phyloP scores from a whole-genome alignment of 2,888 invertebrate genomes.

The Diabrotica balteata region DNA sequence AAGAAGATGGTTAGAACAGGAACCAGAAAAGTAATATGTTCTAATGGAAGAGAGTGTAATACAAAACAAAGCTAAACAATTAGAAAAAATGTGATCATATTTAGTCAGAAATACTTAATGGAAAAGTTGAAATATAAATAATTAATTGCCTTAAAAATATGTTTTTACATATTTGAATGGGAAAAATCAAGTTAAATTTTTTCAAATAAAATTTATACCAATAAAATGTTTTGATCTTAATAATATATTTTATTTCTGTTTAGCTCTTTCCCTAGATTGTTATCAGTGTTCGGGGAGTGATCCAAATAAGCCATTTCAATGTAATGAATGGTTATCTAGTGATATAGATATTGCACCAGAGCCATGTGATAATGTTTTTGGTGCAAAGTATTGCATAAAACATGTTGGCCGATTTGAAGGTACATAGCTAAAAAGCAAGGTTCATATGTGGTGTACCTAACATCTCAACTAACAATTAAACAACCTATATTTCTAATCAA shows the following conservation, averaged over 20 bases:
- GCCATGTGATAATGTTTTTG: constrained; percentile 81
- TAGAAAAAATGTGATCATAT: too few species aligned
- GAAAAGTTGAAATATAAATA: too few species aligned
- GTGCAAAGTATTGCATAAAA: constrained; percentile 90
- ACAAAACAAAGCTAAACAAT: too few species aligned
- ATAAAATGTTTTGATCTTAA: neutral
- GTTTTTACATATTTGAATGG: too few species aligned
- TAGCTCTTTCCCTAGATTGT: constrained; percentile 67
- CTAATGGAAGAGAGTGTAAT: too few species aligned
- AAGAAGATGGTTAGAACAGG: too few species aligned
- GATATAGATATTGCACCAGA: constrained; percentile 70
- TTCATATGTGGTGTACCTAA: neutral
- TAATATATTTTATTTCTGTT: constrained; percentile 12
- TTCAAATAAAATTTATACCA: too few species aligned
- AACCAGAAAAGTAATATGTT: too few species aligned
- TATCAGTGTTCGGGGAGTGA: constrained; percentile 90
- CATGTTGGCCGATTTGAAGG: constrained; percentile 92
- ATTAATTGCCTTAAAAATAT: too few species aligned
- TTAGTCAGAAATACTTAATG: too few species aligned
- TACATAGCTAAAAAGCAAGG: constrained; percentile 51
- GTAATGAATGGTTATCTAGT: constrained; percentile 76
- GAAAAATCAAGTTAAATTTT: too few species aligned
- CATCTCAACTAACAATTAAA: constrained; percentile 2
- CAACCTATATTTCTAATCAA: too few species aligned
- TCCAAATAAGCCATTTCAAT: constrained; percentile 78